Evolutionary conservation across 2,888 invertebrate genomes (phyloP).

Genomic region (Lagria hirta): DNA sequence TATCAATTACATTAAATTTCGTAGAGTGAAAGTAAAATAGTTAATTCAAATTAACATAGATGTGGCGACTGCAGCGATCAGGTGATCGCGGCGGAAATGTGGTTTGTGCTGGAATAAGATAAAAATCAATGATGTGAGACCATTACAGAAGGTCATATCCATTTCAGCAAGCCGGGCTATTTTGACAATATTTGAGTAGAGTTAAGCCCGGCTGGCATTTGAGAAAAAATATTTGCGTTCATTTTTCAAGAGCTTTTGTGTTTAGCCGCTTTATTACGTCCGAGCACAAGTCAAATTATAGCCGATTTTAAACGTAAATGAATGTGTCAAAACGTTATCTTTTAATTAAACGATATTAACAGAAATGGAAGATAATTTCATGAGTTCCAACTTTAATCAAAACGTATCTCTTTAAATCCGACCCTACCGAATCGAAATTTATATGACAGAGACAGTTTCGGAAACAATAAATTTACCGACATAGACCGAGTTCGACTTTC

Average conservation of each 20-base stretch:
- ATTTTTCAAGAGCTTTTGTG: slow-evolving; percentile 28
- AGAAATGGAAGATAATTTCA: slow-evolving; percentile 20
- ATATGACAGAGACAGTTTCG: slow-evolving; percentile 5
- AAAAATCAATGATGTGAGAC: slow-evolving; percentile 26
- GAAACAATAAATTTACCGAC: slow-evolving; percentile 8
- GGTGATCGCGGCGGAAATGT: too few relatives aligned
- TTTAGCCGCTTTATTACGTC: slow-evolving; percentile 25
- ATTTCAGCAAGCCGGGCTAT: slow-evolving; percentile 18
- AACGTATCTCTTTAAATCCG: slow-evolving; percentile 16
- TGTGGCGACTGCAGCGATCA: too few relatives aligned
- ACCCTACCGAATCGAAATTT: slow-evolving; percentile 10
- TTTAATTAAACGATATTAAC: slow-evolving; percentile 26
- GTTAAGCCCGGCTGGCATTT: slow-evolving; percentile 23
- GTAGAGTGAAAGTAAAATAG: too few relatives aligned
- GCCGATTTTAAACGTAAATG: slow-evolving; percentile 24
- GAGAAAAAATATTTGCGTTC: slow-evolving; percentile 20
- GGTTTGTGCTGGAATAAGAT: slow-evolving; percentile 24
- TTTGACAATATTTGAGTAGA: slow-evolving; percentile 20
- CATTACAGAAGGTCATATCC: slow-evolving; percentile 25
- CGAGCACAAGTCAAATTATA: slow-evolving; percentile 22
- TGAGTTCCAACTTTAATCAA: slow-evolving; percentile 24
- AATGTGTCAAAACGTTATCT: slow-evolving; percentile 27
- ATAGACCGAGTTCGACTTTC: slow-evolving; percentile 5
- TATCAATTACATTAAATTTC: too few relatives aligned
- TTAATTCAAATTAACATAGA: too few relatives aligned